Conservation (phyloP, 1,140 invertebrate species). For the Geopemphigus sp. region DNA sequence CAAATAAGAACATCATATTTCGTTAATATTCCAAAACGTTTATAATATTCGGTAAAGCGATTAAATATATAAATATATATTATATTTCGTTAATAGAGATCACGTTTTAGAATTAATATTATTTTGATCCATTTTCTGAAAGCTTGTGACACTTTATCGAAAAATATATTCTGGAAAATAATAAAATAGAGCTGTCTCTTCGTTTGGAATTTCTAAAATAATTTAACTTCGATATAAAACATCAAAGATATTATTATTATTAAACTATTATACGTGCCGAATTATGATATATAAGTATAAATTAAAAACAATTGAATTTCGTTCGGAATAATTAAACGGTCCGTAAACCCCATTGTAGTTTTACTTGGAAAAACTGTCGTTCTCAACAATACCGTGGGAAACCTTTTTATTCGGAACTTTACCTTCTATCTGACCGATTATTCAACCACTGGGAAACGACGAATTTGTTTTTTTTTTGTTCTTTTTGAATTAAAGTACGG, state of each 20-base stretch:
- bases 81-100: neutral
- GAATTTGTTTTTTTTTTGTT: neutral
- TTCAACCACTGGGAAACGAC: constrained; percentile 9
- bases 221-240: neutral
- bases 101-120: neutral
- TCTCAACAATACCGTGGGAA: constrained; percentile 1
- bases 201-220: neutral
- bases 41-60: too few species aligned
- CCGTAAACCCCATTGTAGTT: constrained; percentile 4
- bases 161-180: neutral
- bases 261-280: neutral
- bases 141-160: neutral
- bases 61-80: too few species aligned
- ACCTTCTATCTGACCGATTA: neutral
- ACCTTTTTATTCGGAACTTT: constrained; percentile 24
- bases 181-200: neutral
- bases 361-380: neutral
- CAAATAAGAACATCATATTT: too few species aligned
- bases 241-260: neutral
- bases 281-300: neutral
- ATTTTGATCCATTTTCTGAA: neutral
- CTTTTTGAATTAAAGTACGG: neutral
- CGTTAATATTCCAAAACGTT: too few species aligned
- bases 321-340: neutral
- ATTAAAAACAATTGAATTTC: constrained; percentile 20